Conservation (phyloP, 64 coral and sea anemone genomes). For the Actinia tenebrosa region DNA sequence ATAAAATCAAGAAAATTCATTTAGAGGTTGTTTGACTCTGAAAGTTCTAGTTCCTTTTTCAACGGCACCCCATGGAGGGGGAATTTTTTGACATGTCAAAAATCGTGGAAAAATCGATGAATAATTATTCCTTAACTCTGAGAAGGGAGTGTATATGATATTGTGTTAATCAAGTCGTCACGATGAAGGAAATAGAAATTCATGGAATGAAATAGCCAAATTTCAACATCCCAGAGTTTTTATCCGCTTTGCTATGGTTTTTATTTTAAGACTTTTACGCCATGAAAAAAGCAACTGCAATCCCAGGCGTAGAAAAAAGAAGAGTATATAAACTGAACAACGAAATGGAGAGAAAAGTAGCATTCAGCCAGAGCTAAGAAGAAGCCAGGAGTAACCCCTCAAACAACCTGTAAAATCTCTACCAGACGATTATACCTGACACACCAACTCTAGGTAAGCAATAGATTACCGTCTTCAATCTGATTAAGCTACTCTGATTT, state of each 20-base stretch:
- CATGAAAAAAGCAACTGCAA: neutral
- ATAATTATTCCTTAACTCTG: neutral
- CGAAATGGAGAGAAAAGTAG: neutral
- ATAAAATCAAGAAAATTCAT: neutral
- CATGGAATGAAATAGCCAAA: neutral
- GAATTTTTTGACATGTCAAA: neutral
- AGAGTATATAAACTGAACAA: neutral
- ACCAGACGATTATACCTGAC: neutral
- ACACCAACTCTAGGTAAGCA: neutral
- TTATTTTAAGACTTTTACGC: neutral
- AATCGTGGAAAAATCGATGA: neutral
- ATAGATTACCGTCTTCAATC: neutral
- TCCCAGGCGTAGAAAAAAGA: neutral
- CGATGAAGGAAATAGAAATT: neutral
- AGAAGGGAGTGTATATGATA: neutral
- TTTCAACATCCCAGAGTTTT: neutral
- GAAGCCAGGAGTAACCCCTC: neutral
- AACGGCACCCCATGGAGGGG: constrained; percentile 5
- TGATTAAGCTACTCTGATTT: neutral
- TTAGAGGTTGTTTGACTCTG: neutral
- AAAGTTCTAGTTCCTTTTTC: neutral
- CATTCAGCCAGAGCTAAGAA: neutral
- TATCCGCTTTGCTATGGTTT: neutral
- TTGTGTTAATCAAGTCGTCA: neutral
- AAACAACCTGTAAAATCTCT: neutral